Evolutionary conservation across 2,888 invertebrate species (phyloP).

Genomic region (Cepaea hortensis): DNA sequence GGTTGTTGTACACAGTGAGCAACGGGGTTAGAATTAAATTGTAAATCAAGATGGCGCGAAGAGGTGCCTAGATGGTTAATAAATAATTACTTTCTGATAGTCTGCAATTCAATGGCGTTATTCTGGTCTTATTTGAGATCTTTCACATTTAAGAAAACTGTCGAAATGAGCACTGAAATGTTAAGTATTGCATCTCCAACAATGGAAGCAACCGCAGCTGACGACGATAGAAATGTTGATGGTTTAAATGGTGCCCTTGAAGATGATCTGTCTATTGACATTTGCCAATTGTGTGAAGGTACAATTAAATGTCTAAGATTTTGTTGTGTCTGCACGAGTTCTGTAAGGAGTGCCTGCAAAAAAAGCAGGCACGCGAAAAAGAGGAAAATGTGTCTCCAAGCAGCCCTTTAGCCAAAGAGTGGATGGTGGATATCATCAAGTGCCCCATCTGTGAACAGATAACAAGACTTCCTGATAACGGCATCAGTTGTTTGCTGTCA

Average conservation of each 20-base stretch:
- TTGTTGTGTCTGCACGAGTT: slow-evolving; percentile 95
- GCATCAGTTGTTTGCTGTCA: slow-evolving; percentile 35
- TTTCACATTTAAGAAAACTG: slow-evolving; percentile 11
- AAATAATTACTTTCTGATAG: slow-evolving; percentile 14
- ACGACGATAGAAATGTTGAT: slow-evolving; percentile 10
- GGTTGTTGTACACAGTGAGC: too few species aligned
- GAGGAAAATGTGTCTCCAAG: slow-evolving; percentile 41
- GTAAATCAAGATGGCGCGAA: slow-evolving; percentile 48
- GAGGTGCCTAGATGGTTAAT: slow-evolving; percentile 10
- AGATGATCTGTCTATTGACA: slow-evolving; percentile 55
- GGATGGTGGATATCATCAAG: slow-evolving; percentile 48
- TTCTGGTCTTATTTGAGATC: background rate
- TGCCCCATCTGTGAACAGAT: slow-evolving; percentile 55
- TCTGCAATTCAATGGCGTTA: background rate
- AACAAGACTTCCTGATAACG: slow-evolving; percentile 41
- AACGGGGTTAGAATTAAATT: background rate
- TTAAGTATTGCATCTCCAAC: slow-evolving; percentile 7
- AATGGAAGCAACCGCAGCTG: background rate
- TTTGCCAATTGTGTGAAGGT: slow-evolving; percentile 71
- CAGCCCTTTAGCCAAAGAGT: slow-evolving; percentile 45
- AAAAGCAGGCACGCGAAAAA: slow-evolving; percentile 71
- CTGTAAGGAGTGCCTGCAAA: slow-evolving; percentile 93
- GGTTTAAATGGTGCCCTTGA: slow-evolving; percentile 43
- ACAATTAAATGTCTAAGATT: slow-evolving; percentile 87
- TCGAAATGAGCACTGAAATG: slow-evolving; percentile 43